Evolutionary conservation across 2,797 vertebrate genomes (phyloP), one percentile per base, ranked within the genome.

Genomic region (Limosa lapponica): DNA sequence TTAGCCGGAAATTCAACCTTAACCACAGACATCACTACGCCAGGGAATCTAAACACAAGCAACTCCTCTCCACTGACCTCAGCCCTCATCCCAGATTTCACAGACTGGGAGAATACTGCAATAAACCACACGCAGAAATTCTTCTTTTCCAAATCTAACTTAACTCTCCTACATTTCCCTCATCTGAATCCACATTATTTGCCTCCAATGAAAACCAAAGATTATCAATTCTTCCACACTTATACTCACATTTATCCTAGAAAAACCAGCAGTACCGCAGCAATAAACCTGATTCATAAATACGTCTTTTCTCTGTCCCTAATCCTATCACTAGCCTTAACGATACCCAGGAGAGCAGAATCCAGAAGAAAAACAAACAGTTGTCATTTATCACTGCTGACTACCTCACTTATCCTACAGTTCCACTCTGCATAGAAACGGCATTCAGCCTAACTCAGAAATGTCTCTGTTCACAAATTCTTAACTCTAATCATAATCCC

Each of bases 211-310:
- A 59, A 92, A 90, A 72, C 10, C 70, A 79, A 75, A 82, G 22
- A 27, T 73, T 62, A 70, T 32, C 62, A 79, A 1, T 59, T 89
- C 23, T 84, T 67, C 30, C 39, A 17, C 10, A 49, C 28, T 25
- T 22, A 37, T 7, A 59, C 25, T 52, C 78, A 27, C 17, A 54
- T 89, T 82, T 82, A 73, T 66, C 55, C 93, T 13, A 44, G 78
- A 66, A 94, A 94, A 92, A 87, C 16, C 87, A 82, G 32, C 62
- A 70, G 73, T 34, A 22, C 41, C 59, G 57, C 46, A 49, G 48
- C 80, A 88, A 69, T 41, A 79, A 92, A 91, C 71, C 32, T 51
- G 81, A 94, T 39, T 80, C 90, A 93, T 24, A 82, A 52, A 44
- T 59, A 72, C 4, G 0, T 18, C 64, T 55, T 80, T 43, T 70